Conservation (phyloP, 2,113 vertebrate species). For the Oryzias woworae region DNA sequence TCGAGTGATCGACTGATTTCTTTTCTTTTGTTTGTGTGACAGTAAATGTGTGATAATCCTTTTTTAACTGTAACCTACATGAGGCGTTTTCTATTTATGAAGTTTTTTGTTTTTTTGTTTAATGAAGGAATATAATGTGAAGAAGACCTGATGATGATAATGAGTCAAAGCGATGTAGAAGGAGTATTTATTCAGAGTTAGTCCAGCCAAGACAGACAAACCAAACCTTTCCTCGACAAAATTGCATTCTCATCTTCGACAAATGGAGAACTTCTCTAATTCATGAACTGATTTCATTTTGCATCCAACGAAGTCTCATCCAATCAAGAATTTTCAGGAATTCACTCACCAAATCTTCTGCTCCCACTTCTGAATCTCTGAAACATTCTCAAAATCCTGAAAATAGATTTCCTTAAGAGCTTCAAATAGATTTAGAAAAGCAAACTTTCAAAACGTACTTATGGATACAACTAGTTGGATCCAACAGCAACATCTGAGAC, state of each 20-base stretch:
- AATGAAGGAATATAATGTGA: slow-evolving; percentile 71
- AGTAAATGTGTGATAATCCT: slow-evolving; percentile 81
- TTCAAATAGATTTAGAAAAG: too few relatives aligned
- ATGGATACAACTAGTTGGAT: too few relatives aligned
- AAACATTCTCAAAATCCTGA: too few relatives aligned
- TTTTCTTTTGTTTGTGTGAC: slow-evolving; percentile 53
- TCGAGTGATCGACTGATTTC: slow-evolving; percentile 46
- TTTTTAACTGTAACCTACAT: slow-evolving; percentile 81
- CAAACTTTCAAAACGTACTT: too few relatives aligned
- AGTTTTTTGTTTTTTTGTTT: slow-evolving; percentile 50
- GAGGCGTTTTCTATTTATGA: slow-evolving; percentile 88
- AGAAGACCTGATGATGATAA: slow-evolving; percentile 42
- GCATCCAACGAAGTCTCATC: slow-evolving; percentile 14
- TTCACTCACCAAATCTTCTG: not conserved
- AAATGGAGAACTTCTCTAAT: slow-evolving; percentile 1
- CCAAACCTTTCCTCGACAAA: slow-evolving; percentile 54
- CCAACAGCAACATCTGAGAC: too few relatives aligned
- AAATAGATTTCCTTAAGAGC: too few relatives aligned
- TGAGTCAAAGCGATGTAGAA: slow-evolving; percentile 26
- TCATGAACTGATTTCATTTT: slow-evolving; percentile 1
- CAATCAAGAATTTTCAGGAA: not conserved
- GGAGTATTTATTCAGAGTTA: slow-evolving; percentile 26
- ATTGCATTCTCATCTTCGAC: slow-evolving; percentile 8
- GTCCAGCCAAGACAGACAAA: slow-evolving; percentile 53
- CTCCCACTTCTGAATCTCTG: too few relatives aligned